Percentiles rank a stretch among this genome's conserved stretches.
These are phyloP conservation scores for Cheilosia urbana DNA, from an alignment of 2,888 invertebrate genomes.

Conservation along the genomic window DNA sequence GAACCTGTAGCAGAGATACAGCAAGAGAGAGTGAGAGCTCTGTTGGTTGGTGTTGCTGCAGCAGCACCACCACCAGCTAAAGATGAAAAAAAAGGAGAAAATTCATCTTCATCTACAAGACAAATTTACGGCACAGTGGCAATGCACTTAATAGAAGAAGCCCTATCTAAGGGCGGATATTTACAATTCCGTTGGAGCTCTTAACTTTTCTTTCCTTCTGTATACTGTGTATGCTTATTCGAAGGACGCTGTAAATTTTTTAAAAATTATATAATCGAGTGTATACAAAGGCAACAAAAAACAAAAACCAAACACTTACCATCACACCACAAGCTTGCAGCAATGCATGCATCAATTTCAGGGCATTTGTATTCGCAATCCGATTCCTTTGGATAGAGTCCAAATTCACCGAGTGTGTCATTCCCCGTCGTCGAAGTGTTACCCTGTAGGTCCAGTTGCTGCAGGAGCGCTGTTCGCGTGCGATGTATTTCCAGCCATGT, in stretches of 20 bases:
- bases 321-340: constrained; percentile 90
- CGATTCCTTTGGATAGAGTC: constrained; percentile 83
- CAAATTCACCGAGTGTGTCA: constrained; percentile 83
- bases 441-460: constrained; percentile 85
- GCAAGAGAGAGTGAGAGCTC: background rate
- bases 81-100: constrained; percentile 59
- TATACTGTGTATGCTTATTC: background rate
- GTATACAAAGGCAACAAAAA: constrained; percentile 14
- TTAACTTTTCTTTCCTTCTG: constrained; percentile 37
- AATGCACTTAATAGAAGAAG: background rate
- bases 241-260: constrained; percentile 35
- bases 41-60: constrained; percentile 43
- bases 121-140: constrained; percentile 48
- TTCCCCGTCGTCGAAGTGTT: constrained; percentile 80
- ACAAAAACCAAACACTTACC: constrained; percentile 84
- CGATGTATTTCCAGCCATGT: constrained; percentile 91
- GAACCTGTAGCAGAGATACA: background rate
- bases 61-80: constrained; percentile 2
- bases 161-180: constrained; percentile 26
- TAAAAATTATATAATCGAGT: constrained; percentile 62
- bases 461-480: constrained; percentile 86
- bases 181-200: constrained; percentile 11
- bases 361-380: constrained; percentile 88
- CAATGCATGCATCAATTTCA: constrained; percentile 91
- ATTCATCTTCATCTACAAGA: constrained; percentile 72